A percentile compares a stretch with the other conserved stretches of the same genome.
Conservation (phyloP, 2,797 vertebrate genomes). For the Zalophus californianus region DNA sequence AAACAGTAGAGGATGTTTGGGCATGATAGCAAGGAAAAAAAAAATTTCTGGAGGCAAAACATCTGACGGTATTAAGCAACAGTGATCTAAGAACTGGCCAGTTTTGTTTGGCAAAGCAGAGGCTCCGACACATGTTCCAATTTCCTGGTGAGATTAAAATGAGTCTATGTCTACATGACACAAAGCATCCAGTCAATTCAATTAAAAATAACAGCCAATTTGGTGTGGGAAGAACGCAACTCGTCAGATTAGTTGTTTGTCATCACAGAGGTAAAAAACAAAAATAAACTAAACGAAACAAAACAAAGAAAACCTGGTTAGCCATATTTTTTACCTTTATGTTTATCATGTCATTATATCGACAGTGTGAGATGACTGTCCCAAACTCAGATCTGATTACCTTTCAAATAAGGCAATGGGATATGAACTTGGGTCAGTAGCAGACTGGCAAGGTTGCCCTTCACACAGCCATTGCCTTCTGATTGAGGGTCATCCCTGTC, state of each 20-base stretch:
- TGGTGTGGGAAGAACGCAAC: not conserved
- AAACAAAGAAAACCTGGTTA: not conserved
- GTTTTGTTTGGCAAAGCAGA: conserved; percentile 66
- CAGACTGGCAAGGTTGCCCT: not conserved
- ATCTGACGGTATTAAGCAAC: conserved; percentile 64
- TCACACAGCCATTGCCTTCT: not conserved
- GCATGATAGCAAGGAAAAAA: not conserved
- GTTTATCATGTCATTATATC: not conserved
- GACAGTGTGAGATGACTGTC: not conserved
- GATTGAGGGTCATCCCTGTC: not conserved
- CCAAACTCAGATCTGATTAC: not conserved
- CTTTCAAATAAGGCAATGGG: conserved; percentile 3
- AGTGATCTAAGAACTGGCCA: conserved; percentile 55
- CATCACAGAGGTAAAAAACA: not conserved
- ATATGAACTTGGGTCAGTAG: not conserved
- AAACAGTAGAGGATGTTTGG: not conserved
- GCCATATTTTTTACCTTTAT: conserved; percentile 9
- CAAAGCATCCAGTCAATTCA: conserved; percentile 69
- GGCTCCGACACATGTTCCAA: conserved; percentile 67
- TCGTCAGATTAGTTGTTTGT: conserved; percentile 20
- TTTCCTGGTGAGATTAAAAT: conserved; percentile 77
- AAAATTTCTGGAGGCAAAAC: conserved; percentile 73
- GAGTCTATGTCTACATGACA: conserved; percentile 67
- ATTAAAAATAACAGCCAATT: conserved; percentile 73
- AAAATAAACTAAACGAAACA: not conserved